These are phyloP conservation scores for Petrocephalus microphthalmus DNA, from an alignment of 2,113 vertebrate species.

Conservation along the genomic window DNA sequence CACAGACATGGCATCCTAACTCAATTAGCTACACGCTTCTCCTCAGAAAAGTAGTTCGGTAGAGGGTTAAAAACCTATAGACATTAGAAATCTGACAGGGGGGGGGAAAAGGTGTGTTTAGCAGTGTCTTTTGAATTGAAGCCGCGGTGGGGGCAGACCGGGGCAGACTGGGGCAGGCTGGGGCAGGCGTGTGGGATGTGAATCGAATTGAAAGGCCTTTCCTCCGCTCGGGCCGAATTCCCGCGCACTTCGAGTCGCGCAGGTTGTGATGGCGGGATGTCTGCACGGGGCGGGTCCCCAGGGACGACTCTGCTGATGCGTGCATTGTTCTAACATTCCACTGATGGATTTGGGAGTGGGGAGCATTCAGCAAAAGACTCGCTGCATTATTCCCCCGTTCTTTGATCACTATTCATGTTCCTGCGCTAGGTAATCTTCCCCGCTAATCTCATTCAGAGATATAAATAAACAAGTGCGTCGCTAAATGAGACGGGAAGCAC, in stretches of 20 bases:
- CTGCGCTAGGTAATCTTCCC: slow-evolving; percentile 62
- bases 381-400: slow-evolving; percentile 60
- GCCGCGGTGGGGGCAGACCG: background rate
- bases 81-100: background rate
- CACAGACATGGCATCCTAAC: background rate
- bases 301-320: slow-evolving; percentile 46
- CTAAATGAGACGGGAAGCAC: slow-evolving; percentile 55
- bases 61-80: background rate
- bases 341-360: slow-evolving; percentile 51
- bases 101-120: background rate
- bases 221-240: slow-evolving; percentile 50
- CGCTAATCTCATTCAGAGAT: slow-evolving; percentile 69
- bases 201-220: background rate
- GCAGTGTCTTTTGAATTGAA: background rate
- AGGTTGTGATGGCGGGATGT: slow-evolving; percentile 48
- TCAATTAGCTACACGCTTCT: background rate
- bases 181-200: slow-evolving; percentile 23
- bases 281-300: slow-evolving; percentile 51
- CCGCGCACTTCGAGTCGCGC: slow-evolving; percentile 38
- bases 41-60: background rate
- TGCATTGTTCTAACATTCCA: slow-evolving; percentile 61
- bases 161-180: slow-evolving; percentile 16
- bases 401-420: slow-evolving; percentile 67
- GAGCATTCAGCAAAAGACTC: slow-evolving; percentile 60
- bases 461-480: slow-evolving; percentile 70